Evolutionary conservation across 2,888 invertebrate species (phyloP), one percentile per base, ranked within the genome.

Genomic region (Drosophila kokeensis): DNA sequence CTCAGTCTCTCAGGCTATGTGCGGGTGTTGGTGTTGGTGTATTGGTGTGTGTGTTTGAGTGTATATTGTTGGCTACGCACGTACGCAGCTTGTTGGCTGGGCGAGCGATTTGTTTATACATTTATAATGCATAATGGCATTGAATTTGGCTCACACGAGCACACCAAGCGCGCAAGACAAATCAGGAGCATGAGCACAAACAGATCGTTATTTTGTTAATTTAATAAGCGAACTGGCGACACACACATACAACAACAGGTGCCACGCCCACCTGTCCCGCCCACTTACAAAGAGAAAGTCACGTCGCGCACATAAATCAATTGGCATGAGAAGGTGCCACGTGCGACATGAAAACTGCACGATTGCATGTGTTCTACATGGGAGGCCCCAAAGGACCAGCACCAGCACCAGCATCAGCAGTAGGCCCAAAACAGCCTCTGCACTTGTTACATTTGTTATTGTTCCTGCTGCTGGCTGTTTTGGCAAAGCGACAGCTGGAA

Each of bases 301-400:
- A 89, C 90, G 90, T 90, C 73, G 66, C 76, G 64, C 36, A 53
- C 83, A 85, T 89, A 87, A 90, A 89, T 89, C 89, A 90, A 89
- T 90, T 90, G 76, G 65, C 73, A 77, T 80, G 89, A 88, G 81
- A 83, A 75, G 79, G 73, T 67, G 63, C 55, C 68, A 38, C 55
- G 55, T 55, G 73, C 64, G 61, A 60, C 58, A 75, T 73, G 71
- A 58, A 78, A 80, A 80, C 69, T 85, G 89, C 79, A 79, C 62
- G 68, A 57, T 54, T 83, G 89, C 80, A 82, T 76, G 66, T 69
- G 64, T 66, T 68, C 42, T 60, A 38, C 55, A n/a, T n/a, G 21
- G 10, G 32, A 8, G n/a, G 15, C n/a, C 2, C 30, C 24, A 53
- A 42, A 52, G 52, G 52, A 61, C 24, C 21, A 15, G 7, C 1